Evolutionary conservation across 2,797 vertebrate species (phyloP).

Genomic region (Melopsittacus undulatus): DNA sequence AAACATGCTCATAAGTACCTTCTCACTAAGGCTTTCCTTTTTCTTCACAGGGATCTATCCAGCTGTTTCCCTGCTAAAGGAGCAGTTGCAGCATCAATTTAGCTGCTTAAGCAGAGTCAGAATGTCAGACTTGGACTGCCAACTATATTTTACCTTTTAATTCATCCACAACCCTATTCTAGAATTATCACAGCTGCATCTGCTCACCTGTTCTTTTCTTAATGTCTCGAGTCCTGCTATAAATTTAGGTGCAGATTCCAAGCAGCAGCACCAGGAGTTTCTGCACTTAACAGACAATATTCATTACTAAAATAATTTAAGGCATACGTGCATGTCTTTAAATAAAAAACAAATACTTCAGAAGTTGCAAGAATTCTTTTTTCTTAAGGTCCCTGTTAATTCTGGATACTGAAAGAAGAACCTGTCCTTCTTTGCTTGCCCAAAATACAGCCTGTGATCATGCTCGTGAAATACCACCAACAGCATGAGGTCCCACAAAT

Average conservation of each 20-base stretch:
- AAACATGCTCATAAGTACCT: neutral
- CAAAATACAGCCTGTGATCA: neutral
- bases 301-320: neutral
- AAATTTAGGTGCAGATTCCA: neutral
- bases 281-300: neutral
- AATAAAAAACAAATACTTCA: neutral
- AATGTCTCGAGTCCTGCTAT: neutral
- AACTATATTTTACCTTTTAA: neutral
- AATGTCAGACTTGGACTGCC: neutral
- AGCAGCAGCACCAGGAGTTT: neutral
- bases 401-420: neutral
- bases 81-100: neutral
- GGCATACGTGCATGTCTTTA: neutral
- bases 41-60: neutral
- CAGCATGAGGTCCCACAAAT: neutral
- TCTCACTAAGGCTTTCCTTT: neutral
- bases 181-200: neutral
- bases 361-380: neutral
- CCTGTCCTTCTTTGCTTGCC: neutral
- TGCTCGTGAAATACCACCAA: constrained; percentile 4
- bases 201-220: neutral
- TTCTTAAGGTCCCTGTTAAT: neutral
- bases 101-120: neutral
- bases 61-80: neutral
- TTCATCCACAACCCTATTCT: neutral